Evolutionary conservation across 2,888 invertebrate genomes (phyloP).

Genomic region (Rotaria sp.): DNA sequence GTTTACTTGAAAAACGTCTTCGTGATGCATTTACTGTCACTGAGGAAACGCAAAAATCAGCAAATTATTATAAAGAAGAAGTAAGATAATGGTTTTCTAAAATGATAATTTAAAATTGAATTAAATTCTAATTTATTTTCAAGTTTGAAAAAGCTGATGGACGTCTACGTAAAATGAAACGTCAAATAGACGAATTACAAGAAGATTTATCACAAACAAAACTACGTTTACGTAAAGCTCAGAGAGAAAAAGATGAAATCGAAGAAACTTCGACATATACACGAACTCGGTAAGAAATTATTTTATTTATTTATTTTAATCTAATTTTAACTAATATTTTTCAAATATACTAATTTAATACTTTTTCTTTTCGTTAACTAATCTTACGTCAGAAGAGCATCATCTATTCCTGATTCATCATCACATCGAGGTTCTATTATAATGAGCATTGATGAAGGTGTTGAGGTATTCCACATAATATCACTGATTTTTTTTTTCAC

Average conservation of each 20-base stretch:
- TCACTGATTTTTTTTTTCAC: not conserved
- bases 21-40: slow-evolving; percentile 78
- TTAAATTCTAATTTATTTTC: not conserved
- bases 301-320: not conserved
- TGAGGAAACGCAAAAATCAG: slow-evolving; percentile 89
- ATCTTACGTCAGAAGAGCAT: not conserved
- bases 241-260: slow-evolving; percentile 91
- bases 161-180: slow-evolving; percentile 70
- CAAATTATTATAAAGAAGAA: slow-evolving; percentile 96
- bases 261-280: slow-evolving; percentile 61
- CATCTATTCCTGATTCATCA: not conserved
- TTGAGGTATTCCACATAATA: not conserved
- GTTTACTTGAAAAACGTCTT: slow-evolving; percentile 87
- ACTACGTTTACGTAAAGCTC: slow-evolving; percentile 85
- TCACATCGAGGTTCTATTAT: not conserved
- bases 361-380: not conserved
- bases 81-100: too few relatives aligned
- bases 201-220: slow-evolving; percentile 91
- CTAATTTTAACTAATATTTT: not conserved
- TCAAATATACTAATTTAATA: not conserved
- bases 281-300: not conserved
- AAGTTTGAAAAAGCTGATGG: slow-evolving; percentile 59
- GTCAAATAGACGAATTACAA: slow-evolving; percentile 90
- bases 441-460: not conserved
- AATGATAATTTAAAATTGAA: not conserved